Percentiles rank a stretch among this genome's conserved stretches.
These are phyloP conservation scores for Lymantria monacha DNA, from an alignment of 2,888 invertebrate species.

Conservation along the genomic window DNA sequence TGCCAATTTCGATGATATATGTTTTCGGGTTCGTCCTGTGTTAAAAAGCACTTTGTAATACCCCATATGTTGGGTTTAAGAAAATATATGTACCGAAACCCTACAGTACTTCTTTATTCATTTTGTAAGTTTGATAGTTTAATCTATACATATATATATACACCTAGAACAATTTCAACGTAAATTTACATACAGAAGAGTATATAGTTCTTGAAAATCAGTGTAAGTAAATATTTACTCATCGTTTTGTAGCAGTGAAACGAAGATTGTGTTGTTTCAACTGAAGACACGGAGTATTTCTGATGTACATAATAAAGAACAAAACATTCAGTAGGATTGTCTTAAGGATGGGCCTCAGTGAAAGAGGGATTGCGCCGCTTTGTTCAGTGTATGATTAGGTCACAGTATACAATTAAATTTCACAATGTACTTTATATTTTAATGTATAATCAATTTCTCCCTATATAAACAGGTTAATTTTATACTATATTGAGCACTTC, in stretches of 20 bases:
- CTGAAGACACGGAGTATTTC: slow-evolving; percentile 1
- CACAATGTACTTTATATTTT: too few relatives aligned
- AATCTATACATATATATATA: neutral
- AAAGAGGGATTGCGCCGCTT: neutral
- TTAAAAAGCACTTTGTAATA: slow-evolving; percentile 32
- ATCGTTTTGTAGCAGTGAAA: neutral
- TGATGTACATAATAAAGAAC: neutral
- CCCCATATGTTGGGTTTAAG: slow-evolving; percentile 7
- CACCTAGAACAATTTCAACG: neutral
- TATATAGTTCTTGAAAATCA: neutral
- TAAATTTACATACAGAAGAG: neutral
- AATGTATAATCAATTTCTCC: too few relatives aligned
- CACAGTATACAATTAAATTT: too few relatives aligned
- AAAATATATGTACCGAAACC: slow-evolving; percentile 17
- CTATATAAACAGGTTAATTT: too few relatives aligned
- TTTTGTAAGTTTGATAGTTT: neutral
- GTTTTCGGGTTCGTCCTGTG: slow-evolving; percentile 23
- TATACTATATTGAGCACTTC: too few relatives aligned
- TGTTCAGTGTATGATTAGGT: too few relatives aligned
- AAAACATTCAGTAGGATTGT: neutral
- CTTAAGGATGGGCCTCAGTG: neutral
- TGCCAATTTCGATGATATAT: slow-evolving; percentile 36
- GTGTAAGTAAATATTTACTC: neutral
- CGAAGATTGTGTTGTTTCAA: slow-evolving; percentile 1
- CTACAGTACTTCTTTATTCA: slow-evolving; percentile 1